These are phyloP conservation scores for Thaumetopoea pityocampa DNA, from an alignment of 1,140 invertebrate genomes.

Conservation along the genomic window DNA sequence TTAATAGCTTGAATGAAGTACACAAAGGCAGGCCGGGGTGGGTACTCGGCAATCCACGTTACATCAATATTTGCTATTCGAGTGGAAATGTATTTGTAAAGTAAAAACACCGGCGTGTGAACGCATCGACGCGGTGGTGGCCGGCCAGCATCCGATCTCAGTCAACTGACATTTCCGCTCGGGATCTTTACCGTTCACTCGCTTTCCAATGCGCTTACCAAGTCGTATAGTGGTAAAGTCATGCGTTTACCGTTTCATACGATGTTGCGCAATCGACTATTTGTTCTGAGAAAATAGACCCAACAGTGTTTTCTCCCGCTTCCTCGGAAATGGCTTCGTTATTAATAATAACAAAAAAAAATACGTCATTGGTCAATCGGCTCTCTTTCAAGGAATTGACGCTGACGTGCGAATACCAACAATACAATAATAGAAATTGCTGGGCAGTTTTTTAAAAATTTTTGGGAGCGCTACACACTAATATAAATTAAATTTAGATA, in stretches of 20 bases:
- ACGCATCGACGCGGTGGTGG: slow-evolving; percentile 20
- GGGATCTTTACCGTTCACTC: slow-evolving; percentile 40
- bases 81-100: slow-evolving; percentile 35
- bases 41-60: slow-evolving; percentile 21
- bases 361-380: too few relatives aligned
- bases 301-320: slow-evolving; percentile 5
- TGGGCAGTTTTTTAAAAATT: too few relatives aligned
- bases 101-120: slow-evolving; percentile 42
- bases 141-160: slow-evolving; percentile 29
- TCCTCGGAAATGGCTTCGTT: too few relatives aligned
- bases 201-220: slow-evolving; percentile 27
- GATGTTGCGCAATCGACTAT: slow-evolving; percentile 18
- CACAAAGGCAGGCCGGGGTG: slow-evolving; percentile 13
- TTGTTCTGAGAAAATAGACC: slow-evolving; percentile 32
- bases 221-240: slow-evolving; percentile 18
- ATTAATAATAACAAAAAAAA: too few relatives aligned
- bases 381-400: too few relatives aligned
- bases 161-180: slow-evolving; percentile 54
- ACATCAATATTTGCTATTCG: slow-evolving; percentile 34
- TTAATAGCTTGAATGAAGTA: slow-evolving; percentile 15
- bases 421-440: too few relatives aligned
- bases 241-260: slow-evolving; percentile 23
- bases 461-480: too few relatives aligned
- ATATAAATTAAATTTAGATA: too few relatives aligned
- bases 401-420: too few relatives aligned